A percentile compares a stretch with the other conserved stretches of the same genome.
Evolutionary conservation across 1,140 invertebrate genomes (phyloP).

Genomic region (Hypsibius dujardini): DNA sequence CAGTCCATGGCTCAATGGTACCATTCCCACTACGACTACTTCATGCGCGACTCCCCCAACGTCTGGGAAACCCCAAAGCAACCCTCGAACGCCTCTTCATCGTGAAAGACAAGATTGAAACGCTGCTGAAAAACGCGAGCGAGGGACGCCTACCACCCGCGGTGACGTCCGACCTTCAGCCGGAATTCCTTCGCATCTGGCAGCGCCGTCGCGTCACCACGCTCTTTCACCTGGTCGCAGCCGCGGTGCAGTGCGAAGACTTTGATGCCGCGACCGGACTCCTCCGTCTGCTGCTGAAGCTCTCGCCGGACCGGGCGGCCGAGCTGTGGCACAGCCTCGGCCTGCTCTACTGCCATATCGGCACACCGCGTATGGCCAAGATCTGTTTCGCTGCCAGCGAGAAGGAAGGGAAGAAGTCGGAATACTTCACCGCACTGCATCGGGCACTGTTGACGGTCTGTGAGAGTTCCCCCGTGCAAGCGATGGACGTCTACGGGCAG

Average conservation of each 20-base stretch:
- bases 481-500: not conserved
- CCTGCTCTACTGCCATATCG: conserved; percentile 10
- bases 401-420: not conserved
- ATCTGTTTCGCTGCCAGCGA: too few relatives aligned
- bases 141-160: not conserved
- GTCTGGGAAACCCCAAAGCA: not conserved
- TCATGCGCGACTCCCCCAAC: not conserved
- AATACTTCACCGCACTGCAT: not conserved
- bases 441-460: not conserved
- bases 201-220: not conserved
- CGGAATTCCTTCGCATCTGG: not conserved
- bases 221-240: not conserved
- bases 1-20: conserved; percentile 7
- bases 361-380: not conserved
- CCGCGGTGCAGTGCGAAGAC: not conserved
- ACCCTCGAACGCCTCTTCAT: not conserved
- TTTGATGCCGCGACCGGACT: not conserved
- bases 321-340: not conserved
- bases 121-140: not conserved
- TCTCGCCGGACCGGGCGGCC: not conserved
- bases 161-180: not conserved
- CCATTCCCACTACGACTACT: not conserved
- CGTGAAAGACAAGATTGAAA: not conserved
- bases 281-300: not conserved
- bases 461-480: not conserved